Evolutionary conservation across 1,140 invertebrate species (phyloP), one percentile per base, ranked within the genome.

Genomic region (Meloidogyne floridensis): DNA sequence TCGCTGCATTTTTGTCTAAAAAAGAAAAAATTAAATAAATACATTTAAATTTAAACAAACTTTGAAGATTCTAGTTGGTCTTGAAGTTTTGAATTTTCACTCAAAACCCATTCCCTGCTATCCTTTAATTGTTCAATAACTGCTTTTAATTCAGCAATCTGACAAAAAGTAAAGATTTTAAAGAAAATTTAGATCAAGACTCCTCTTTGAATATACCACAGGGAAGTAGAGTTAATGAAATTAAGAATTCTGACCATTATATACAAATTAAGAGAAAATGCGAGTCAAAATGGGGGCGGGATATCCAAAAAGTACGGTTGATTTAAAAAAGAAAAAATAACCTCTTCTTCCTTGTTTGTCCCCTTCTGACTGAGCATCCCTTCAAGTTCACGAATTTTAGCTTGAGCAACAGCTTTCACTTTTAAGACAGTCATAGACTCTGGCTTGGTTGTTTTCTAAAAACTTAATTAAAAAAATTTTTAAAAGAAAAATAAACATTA

Each of bases 361-460:
- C 59, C 84, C 72, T 56, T 78, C 53, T 54, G 56, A 56, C 15
- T 71, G 75, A 82, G 82, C 43, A 8, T 47, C 8, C 8, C 83
- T 70, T 89, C 88, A 74, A 89, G 77, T n/a, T 90, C 89, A 59
- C 85, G 87, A 69, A 89, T 86, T 51, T 86, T 77, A 10, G 85
- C 85, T 10, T 87, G 85, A 11, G 88, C 86, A 8, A 84, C 86
- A 6, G 89, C 88, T 32, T 85, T 80, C 1, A 86, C 88, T 42
- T 87, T 87, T 43, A 89, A 65, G 32, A 81, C 82, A 42, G 85
- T 81, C 10, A 80, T 81, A 10, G 75, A 77, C n/a, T 42, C 56
- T 32, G 59, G 11, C 0, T 15, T 47, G 18, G 6, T 7, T 20
- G 3, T 20, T 43, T 69, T 77, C 69, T 54, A 59, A 77, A 76